A percentile compares a stretch with the other conserved stretches of the same genome.
phyloP scores from a whole-genome alignment of 1,140 invertebrate genomes.

The Diabrotica undecimpunctata region DNA sequence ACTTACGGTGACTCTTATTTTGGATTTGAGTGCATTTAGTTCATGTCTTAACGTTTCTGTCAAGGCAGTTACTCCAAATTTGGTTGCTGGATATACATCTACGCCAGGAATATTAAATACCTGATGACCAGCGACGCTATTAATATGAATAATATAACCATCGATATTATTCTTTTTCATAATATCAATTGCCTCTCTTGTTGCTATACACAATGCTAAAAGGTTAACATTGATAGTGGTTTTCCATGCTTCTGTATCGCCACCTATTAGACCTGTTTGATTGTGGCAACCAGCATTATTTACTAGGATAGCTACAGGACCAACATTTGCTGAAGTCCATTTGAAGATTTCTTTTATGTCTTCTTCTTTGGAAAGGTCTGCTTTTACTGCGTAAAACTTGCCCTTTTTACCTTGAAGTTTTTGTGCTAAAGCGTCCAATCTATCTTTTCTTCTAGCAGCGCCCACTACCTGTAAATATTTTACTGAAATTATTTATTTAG shows the following conservation, averaged over 20 bases:
- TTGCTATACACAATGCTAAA: slow-evolving; percentile 48
- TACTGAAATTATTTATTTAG: neutral
- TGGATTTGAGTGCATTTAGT: slow-evolving; percentile 42
- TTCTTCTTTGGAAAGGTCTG: slow-evolving; percentile 9
- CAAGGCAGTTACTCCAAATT: slow-evolving; percentile 54
- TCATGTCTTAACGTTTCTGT: slow-evolving; percentile 54
- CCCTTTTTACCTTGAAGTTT: slow-evolving; percentile 6
- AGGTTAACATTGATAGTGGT: too few relatives aligned
- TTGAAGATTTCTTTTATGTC: slow-evolving; percentile 62
- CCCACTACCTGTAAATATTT: slow-evolving; percentile 20
- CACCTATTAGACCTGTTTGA: slow-evolving; percentile 37
- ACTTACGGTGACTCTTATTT: slow-evolving; percentile 50
- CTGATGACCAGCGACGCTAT: slow-evolving; percentile 49
- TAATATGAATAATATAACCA: slow-evolving; percentile 41
- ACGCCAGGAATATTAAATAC: slow-evolving; percentile 15
- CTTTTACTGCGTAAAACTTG: slow-evolving; percentile 8
- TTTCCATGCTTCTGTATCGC: slow-evolving; percentile 13
- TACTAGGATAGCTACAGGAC: slow-evolving; percentile 64
- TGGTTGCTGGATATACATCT: slow-evolving; percentile 53
- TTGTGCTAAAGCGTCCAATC: slow-evolving; percentile 2
- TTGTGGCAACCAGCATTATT: slow-evolving; percentile 64
- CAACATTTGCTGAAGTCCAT: slow-evolving; percentile 57
- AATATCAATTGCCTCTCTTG: slow-evolving; percentile 56
- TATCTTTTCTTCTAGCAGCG: slow-evolving; percentile 15
- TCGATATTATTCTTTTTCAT: slow-evolving; percentile 58